These are phyloP conservation scores for Carposina sasakii DNA, from an alignment of 1,140 invertebrate genomes.

Conservation along the genomic window DNA sequence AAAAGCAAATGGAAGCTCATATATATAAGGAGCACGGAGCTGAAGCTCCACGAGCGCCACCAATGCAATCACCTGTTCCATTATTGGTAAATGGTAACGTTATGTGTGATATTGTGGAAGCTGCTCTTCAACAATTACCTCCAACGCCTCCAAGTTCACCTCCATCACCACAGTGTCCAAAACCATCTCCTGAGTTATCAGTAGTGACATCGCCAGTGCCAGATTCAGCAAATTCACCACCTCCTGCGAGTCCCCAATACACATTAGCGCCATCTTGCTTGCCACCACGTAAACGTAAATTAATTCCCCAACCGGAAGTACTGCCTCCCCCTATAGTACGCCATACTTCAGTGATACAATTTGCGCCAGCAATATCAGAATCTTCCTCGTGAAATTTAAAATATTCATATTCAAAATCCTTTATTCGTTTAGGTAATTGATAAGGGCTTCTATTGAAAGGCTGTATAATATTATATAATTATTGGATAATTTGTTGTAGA, in stretches of 20 bases:
- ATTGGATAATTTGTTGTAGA: too few species aligned
- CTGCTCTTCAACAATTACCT: constrained; percentile 75
- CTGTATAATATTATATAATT: too few species aligned
- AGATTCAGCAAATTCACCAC: constrained; percentile 32
- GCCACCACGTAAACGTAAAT: constrained; percentile 84
- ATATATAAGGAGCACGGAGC: constrained; percentile 90
- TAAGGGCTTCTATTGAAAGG: too few species aligned
- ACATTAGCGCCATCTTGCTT: constrained; percentile 77
- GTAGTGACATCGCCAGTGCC: constrained; percentile 12
- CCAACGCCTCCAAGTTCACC: constrained; percentile 79
- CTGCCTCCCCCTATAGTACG: constrained; percentile 61
- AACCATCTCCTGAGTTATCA: constrained; percentile 14
- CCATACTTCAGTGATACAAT: constrained; percentile 87
- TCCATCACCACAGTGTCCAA: constrained; percentile 58
- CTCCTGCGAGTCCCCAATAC: constrained; percentile 65
- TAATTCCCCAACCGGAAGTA: constrained; percentile 74
- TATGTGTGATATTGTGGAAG: constrained; percentile 80
- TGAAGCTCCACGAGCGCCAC: constrained; percentile 64
- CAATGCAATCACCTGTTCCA: constrained; percentile 40
- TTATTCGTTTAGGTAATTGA: too few species aligned
- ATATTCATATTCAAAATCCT: too few species aligned
- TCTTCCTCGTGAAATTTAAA: too few species aligned
- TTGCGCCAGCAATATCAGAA: constrained; percentile 83
- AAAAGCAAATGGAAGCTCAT: constrained; percentile 91
- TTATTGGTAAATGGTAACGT: constrained; percentile 75